Conservation (phyloP, 2,888 invertebrate genomes). For the Melinaea marsaeus region DNA sequence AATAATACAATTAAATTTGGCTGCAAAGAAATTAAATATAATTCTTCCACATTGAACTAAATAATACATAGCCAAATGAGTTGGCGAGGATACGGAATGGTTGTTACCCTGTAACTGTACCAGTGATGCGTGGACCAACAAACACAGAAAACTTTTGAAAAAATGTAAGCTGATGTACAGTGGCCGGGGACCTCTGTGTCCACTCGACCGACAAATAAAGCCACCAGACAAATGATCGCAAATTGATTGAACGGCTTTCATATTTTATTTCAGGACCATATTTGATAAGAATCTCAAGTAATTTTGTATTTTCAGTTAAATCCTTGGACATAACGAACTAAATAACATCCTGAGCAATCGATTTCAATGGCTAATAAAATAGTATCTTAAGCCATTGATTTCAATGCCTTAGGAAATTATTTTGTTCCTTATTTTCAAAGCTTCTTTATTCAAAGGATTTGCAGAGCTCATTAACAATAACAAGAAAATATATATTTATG, state of each 20-base stretch:
- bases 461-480: conserved; percentile 15
- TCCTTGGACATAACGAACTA: no score
- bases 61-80: conserved; percentile 38
- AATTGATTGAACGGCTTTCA: no score
- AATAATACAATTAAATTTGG: no score
- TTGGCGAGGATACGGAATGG: conserved; percentile 58
- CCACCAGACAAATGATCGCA: no score
- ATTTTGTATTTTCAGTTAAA: no score
- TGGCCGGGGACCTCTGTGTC: conserved; percentile 55
- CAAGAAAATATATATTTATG: conserved; percentile 13
- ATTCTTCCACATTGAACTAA: conserved; percentile 7
- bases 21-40: not conserved
- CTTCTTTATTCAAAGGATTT: no score
- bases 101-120: conserved; percentile 56
- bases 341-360: no score
- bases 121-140: conserved; percentile 65
- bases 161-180: conserved; percentile 76
- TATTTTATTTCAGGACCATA: no score
- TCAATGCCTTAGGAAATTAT: no score
- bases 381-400: conserved; percentile 38
- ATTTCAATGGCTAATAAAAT: no score
- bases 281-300: no score
- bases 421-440: no score
- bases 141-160: conserved; percentile 73
- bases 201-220: conserved; percentile 74